Conservation (phyloP, 2,113 vertebrate genomes). For the Nematolebias whitei region DNA sequence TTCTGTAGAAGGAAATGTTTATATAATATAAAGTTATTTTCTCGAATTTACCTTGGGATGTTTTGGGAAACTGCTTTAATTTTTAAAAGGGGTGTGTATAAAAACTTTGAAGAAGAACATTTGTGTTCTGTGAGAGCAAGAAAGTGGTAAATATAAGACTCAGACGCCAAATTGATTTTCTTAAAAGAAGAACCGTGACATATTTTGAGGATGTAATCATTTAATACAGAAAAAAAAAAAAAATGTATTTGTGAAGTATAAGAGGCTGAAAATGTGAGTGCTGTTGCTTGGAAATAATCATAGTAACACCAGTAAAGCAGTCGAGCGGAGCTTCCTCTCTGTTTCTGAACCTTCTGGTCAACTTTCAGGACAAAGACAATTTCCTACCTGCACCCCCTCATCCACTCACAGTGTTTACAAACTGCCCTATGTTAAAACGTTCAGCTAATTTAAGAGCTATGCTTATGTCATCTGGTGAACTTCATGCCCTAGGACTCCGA, state of each 20-base stretch:
- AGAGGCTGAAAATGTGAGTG: neutral
- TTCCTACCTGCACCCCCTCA: conserved; percentile 59
- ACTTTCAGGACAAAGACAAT: conserved; percentile 70
- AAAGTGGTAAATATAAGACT: neutral
- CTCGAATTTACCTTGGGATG: conserved; percentile 58
- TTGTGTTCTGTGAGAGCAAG: neutral
- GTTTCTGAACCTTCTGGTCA: conserved; percentile 67
- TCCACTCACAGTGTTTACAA: conserved; percentile 69
- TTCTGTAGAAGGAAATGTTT: conserved; percentile 68
- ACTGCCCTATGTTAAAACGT: conserved; percentile 45
- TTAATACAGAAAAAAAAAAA: neutral
- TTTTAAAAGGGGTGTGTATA: neutral
- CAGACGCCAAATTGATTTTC: neutral
- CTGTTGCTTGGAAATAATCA: neutral
- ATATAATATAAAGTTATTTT: conserved; percentile 57
- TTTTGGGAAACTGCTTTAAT: neutral
- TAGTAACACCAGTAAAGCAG: neutral
- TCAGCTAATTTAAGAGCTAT: conserved; percentile 62
- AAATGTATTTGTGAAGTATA: neutral
- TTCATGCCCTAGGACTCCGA: conserved; percentile 65
- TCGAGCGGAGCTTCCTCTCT: neutral
- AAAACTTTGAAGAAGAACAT: neutral
- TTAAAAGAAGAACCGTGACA: neutral
- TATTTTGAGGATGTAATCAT: neutral
- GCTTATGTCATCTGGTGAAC: conserved; percentile 74